Percentiles rank a stretch among this genome's conserved stretches.
These are phyloP conservation scores for Zaprionus nigranus DNA, from an alignment of 1,140 invertebrate species.

Conservation along the genomic window DNA sequence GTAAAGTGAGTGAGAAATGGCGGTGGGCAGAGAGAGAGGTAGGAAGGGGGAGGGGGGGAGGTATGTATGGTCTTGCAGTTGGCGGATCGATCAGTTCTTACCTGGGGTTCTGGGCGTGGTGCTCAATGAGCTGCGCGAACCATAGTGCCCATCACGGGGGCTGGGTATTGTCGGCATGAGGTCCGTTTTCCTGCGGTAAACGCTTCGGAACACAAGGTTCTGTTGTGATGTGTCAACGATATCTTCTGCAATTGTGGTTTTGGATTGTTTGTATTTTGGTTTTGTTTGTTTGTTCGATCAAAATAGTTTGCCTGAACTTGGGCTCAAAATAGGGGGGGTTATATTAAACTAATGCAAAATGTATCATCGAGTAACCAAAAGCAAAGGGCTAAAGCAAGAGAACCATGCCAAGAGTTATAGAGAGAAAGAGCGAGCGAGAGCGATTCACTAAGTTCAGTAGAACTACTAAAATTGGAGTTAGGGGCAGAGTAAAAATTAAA, in stretches of 20 bases:
- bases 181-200: conserved; percentile 94
- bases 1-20: conserved; percentile 21
- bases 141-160: conserved; percentile 87
- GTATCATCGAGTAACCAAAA: conserved; percentile 50
- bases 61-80: conserved; percentile 13
- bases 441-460: conserved; percentile 14
- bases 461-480: conserved; percentile 35
- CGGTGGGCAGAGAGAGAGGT: conserved; percentile 14
- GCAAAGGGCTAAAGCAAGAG: conserved; percentile 44
- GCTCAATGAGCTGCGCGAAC: conserved; percentile 86
- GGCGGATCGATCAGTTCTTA: conserved; percentile 75
- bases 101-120: conserved; percentile 89
- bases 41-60: conserved; percentile 12
- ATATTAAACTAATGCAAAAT: conserved; percentile 52
- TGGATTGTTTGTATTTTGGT: conserved; percentile 23
- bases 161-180: conserved; percentile 95
- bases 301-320: conserved; percentile 37
- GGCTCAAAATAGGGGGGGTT: conserved; percentile 22
- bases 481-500: conserved; percentile 13
- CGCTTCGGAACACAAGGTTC: conserved; percentile 86
- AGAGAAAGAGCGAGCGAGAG: conserved; percentile 9
- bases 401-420: conserved; percentile 40
- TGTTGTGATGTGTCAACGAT: conserved; percentile 86
- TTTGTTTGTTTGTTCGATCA: conserved; percentile 35
- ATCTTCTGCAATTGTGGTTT: conserved; percentile 83